Evolutionary conservation across 2,113 vertebrate genomes (phyloP), one percentile per base, ranked within the genome.

Genomic region (Eolophus roseicapilla): DNA sequence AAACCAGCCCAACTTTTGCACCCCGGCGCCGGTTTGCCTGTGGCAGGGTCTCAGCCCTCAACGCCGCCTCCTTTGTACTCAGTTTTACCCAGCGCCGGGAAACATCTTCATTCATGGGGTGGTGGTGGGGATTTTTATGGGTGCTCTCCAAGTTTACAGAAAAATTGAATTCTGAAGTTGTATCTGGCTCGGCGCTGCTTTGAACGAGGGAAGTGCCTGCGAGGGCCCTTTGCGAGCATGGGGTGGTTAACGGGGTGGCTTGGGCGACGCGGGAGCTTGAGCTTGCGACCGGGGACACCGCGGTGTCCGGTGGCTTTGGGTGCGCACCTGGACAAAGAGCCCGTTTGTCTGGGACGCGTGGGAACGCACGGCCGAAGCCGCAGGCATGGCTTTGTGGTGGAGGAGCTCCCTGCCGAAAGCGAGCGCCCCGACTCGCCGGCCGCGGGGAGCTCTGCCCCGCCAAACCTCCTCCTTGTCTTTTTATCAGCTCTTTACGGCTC

Each of bases 261-360:
- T 7, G 49, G 24, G 39, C 10, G 0, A 10, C 20, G 23, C 3
- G 28, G 47, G 39, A 24, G 5, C 9, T 63, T 1, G 28, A 17
- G 21, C 17, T 44, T 17, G 81, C 50, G 29, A 7, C 6, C 0
- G 52, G 65, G 82, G 55, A 39, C 82, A 7, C 29, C 3, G 8
- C 4, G 14, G 31, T 11, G 78, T 29, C 63, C 27, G n/a, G 67
- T 49, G 92, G 35, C 80, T 82, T 41, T 11, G 86, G 67, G 27
- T 2, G 49, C 62, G 0, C 76, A 83, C 71, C 88, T 81, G 94
- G 82, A 93, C 94, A 95, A 94, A 95, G 79, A 64, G 37, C 76
- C 60, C 20, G 20, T 35, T 39, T 83, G 70, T 73, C 33, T 14
- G 29, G 43, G 65, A 17, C 3, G 33, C 43, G 74, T 55, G 95